A percentile compares a stretch with the other conserved stretches of the same genome.
Evolutionary conservation across 2,888 invertebrate species (phyloP).

Genomic region (Sesia bembeciformis): DNA sequence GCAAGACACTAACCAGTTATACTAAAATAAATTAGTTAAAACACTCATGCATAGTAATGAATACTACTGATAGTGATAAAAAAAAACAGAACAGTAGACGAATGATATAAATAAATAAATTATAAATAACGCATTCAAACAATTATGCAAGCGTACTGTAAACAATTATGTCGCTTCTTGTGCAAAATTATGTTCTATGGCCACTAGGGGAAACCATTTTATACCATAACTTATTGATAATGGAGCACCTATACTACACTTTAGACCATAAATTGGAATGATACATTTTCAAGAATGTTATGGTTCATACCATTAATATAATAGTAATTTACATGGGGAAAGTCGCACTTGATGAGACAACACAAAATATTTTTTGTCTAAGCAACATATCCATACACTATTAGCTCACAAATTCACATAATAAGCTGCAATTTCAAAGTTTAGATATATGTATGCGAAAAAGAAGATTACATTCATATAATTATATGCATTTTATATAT

Average conservation of each 20-base stretch:
- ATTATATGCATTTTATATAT: too few species aligned
- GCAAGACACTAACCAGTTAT: conserved; percentile 12
- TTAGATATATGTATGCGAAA: too few species aligned
- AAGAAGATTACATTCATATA: too few species aligned
- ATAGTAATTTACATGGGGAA: too few species aligned
- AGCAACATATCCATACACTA: too few species aligned
- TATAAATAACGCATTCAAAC: conserved; percentile 24
- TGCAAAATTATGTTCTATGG: neutral
- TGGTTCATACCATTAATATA: conserved; percentile 17
- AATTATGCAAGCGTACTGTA: conserved; percentile 15
- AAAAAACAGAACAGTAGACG: conserved; percentile 27
- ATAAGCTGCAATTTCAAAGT: too few species aligned
- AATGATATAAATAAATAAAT: conserved; percentile 41
- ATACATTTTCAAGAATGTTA: conserved; percentile 71
- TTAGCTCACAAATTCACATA: too few species aligned
- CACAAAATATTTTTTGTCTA: too few species aligned
- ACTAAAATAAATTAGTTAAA: conserved; percentile 18
- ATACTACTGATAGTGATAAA: conserved; percentile 16
- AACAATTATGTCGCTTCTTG: conserved; percentile 42
- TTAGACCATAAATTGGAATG: conserved; percentile 71
- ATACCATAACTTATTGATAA: conserved; percentile 45
- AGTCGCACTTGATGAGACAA: too few species aligned
- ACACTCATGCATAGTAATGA: conserved; percentile 42
- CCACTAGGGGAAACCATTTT: conserved; percentile 10
- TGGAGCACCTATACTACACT: conserved; percentile 64